Base-by-base conservation (phyloP, 2,797 vertebrate genomes). In the Mormyrops attenuatus region DNA sequence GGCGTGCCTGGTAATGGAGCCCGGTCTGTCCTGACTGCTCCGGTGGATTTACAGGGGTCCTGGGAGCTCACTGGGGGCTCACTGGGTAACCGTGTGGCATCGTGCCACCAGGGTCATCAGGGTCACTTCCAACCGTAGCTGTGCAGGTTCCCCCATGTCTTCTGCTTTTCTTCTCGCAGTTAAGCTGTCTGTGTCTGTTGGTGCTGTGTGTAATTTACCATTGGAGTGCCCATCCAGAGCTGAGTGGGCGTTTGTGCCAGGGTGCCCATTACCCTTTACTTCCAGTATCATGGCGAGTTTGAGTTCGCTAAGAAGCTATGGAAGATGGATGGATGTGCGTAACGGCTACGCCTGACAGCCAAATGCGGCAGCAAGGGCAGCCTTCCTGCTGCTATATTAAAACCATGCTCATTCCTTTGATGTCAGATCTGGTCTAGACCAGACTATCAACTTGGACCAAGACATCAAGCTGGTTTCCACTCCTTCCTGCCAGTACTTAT, bases 371-470 rank as follows among this genome's bases (percentile, higher is more conserved):
- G 15, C 22, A 57, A 30, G 5, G 6, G 52, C 11, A 5, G 26
- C 13, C 22, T 55, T 49, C 34, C 22, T n/a, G 47, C 80, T 47
- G 80, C 50, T 30, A 52, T 30, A 86, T 53, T 34, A 30, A 86
- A 86, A 55, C 85, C 50, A 52, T 20, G 22, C 26, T 30, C 26
- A 53, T 17, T 49, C 50, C 50, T 86, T 55, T 86, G 50, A 86
- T 53, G 85, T 87, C 85, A 57, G 50, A 57, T 87, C 52, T 86
- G 26, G 82, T 87, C 26, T 87, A 55, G 85, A 38, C 85, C 22
- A 87, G 47, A 57, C 85, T 55, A 57, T 87, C 52, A 87, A 30
- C 26, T 84, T 22, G 80, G 47, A 50, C 41, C 49, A 30, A 49
- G 49, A 53, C n/a, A 55, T 38, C 26, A 52, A 38, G 85, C 47